Conservation (phyloP, 1,140 invertebrate species). For the Drosophila nebulosa region DNA sequence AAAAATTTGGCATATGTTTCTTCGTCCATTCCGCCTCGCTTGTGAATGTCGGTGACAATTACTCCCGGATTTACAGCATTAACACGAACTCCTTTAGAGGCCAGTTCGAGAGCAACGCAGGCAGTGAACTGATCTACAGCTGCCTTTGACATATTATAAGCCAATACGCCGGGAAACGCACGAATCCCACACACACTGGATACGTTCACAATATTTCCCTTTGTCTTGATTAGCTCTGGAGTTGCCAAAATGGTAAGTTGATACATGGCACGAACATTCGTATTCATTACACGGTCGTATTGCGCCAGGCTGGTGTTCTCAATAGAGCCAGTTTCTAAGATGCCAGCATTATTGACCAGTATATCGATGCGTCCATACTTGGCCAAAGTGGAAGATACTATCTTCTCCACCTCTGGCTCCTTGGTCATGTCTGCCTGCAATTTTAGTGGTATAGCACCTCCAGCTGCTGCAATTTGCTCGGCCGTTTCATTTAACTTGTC, state of each 20-base stretch:
- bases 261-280: conserved; percentile 92
- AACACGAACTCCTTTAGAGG: conserved; percentile 90
- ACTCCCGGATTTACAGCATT: conserved; percentile 94
- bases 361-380: conserved; percentile 89
- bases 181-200: conserved; percentile 93
- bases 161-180: conserved; percentile 88
- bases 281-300: conserved; percentile 91
- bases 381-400: conserved; percentile 87
- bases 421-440: conserved; percentile 86
- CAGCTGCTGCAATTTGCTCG: conserved; percentile 79
- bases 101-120: conserved; percentile 90
- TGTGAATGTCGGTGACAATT: conserved; percentile 89
- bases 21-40: conserved; percentile 87
- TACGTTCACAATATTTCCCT: conserved; percentile 95
- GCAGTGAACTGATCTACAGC: conserved; percentile 94
- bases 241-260: conserved; percentile 92
- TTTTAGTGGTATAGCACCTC: conserved; percentile 36
- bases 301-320: conserved; percentile 91
- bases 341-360: conserved; percentile 93
- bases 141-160: conserved; percentile 94
- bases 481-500: conserved; percentile 84
- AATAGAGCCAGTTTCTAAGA: conserved; percentile 90
- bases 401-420: conserved; percentile 87
- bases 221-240: conserved; percentile 90
- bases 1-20: conserved; percentile 88